phyloP scores from a whole-genome alignment of 2,113 vertebrate species.

The Carlito syrichta region DNA sequence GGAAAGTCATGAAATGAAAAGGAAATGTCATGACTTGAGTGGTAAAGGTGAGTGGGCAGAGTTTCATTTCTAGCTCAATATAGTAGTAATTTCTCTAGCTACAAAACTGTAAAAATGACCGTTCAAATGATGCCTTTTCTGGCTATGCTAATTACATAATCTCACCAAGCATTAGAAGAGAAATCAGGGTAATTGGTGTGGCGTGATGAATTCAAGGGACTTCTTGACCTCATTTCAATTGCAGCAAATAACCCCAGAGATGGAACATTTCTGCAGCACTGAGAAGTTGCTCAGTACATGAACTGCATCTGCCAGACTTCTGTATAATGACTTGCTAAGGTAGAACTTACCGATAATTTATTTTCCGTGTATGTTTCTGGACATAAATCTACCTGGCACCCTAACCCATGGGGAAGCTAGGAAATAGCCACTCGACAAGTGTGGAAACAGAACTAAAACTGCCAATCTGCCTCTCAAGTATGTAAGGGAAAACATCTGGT shows the following conservation, averaged over 20 bases:
- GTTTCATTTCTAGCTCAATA: constrained; percentile 53
- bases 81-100: constrained; percentile 28
- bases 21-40: neutral
- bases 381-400: neutral
- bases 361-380: constrained; percentile 17
- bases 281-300: neutral
- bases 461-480: constrained; percentile 2
- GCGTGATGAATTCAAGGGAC: constrained; percentile 32
- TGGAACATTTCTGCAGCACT: neutral
- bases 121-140: constrained; percentile 35
- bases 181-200: constrained; percentile 60
- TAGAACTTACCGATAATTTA: constrained; percentile 42
- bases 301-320: constrained; percentile 24
- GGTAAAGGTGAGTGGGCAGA: constrained; percentile 26
- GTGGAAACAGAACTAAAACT: constrained; percentile 25
- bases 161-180: constrained; percentile 24
- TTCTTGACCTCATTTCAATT: constrained; percentile 55
- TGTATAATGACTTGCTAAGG: constrained; percentile 39
- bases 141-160: constrained; percentile 66
- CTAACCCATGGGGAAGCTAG: neutral
- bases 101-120: constrained; percentile 44
- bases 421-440: constrained; percentile 4
- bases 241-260: constrained; percentile 52
- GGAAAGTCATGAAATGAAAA: constrained; percentile 1
- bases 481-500: constrained; percentile 18